These are phyloP conservation scores for Hippocampus mohnikei DNA, from an alignment of 2,113 vertebrate species.

Conservation along the genomic window DNA sequence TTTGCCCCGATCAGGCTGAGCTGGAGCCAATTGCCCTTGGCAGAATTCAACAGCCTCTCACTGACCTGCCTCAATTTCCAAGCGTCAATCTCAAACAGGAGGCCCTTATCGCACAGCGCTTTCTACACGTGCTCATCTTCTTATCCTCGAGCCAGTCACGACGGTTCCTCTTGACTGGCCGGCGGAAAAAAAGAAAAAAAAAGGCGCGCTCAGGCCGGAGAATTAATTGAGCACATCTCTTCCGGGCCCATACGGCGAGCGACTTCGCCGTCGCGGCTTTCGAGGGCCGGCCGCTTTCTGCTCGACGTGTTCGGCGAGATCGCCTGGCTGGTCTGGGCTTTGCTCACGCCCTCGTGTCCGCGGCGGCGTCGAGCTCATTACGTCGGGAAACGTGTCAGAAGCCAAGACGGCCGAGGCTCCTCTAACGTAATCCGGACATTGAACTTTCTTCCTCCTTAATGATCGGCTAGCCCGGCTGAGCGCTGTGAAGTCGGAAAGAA, in stretches of 20 bases:
- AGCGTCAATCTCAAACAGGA: slow-evolving; percentile 73
- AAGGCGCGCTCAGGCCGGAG: slow-evolving; percentile 69
- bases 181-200: slow-evolving; percentile 48
- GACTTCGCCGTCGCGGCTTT: slow-evolving; percentile 55
- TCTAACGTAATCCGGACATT: slow-evolving; percentile 75
- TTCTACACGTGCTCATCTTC: slow-evolving; percentile 75
- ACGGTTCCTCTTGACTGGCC: slow-evolving; percentile 74
- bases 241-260: slow-evolving; percentile 39
- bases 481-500: slow-evolving; percentile 44
- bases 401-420: slow-evolving; percentile 60
- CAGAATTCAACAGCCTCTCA: slow-evolving; percentile 62
- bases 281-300: slow-evolving; percentile 55
- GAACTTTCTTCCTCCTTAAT: slow-evolving; percentile 73
- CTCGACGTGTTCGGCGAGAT: slow-evolving; percentile 64
- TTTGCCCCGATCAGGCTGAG: slow-evolving; percentile 47
- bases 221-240: slow-evolving; percentile 76
- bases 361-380: slow-evolving; percentile 64
- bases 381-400: slow-evolving; percentile 71
- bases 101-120: slow-evolving; percentile 59
- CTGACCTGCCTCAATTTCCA: slow-evolving; percentile 71
- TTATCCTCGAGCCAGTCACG: slow-evolving; percentile 77
- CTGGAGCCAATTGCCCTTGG: slow-evolving; percentile 57
- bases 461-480: slow-evolving; percentile 67
- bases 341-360: slow-evolving; percentile 73
- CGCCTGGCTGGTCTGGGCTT: slow-evolving; percentile 67